phyloP scores from a whole-genome alignment of 2,113 vertebrate species.

The Ammodramus savannarum region DNA sequence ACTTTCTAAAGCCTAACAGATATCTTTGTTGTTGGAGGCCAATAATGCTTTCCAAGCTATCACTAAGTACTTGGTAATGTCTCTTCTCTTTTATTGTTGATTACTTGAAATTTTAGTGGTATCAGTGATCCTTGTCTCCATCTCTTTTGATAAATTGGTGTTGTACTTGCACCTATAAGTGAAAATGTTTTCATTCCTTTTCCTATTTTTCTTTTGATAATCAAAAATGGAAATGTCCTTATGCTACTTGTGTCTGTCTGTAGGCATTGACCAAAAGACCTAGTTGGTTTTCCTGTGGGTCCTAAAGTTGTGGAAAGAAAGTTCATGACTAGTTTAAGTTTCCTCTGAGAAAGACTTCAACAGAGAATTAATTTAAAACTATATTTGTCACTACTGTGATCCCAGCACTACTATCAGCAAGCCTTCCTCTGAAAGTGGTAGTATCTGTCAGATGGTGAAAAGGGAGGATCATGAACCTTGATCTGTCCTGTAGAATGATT shows the following conservation, averaged over 20 bases:
- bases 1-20: background rate
- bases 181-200: too few species aligned
- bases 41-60: background rate
- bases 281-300: background rate
- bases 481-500: background rate
- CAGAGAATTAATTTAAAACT: background rate
- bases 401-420: background rate
- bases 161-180: background rate
- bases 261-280: background rate
- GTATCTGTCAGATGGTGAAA: background rate
- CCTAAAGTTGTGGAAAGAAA: background rate
- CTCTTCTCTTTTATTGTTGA: background rate
- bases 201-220: background rate
- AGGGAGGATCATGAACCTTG: background rate
- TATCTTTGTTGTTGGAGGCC: background rate
- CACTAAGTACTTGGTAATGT: background rate
- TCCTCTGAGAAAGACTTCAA: background rate
- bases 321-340: background rate
- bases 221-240: background rate
- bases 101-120: background rate
- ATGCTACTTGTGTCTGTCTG: background rate
- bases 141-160: background rate
- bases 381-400: background rate
- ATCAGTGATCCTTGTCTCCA: background rate
- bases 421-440: background rate